phyloP scores from a whole-genome alignment of 2,797 vertebrate species.

The Gephyroberyx darwinii region DNA sequence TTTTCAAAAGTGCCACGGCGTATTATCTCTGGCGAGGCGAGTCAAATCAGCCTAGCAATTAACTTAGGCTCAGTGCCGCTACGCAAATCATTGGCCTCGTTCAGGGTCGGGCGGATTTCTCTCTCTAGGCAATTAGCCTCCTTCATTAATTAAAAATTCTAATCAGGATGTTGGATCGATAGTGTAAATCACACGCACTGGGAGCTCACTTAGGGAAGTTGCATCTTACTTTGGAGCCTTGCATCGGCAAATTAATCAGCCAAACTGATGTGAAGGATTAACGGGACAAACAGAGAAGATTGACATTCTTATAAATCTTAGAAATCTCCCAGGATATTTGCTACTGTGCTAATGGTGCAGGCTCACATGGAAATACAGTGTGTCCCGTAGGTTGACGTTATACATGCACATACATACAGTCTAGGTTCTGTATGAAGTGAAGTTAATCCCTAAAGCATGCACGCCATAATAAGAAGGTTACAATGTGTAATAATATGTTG shows the following conservation, averaged over 20 bases:
- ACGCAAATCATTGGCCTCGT: conserved; percentile 73
- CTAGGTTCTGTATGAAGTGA: not conserved
- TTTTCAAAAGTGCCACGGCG: conserved; percentile 67
- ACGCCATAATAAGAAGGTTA: not conserved
- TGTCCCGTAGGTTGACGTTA: not conserved
- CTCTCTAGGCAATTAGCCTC: conserved; percentile 81
- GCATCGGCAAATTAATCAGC: conserved; percentile 72
- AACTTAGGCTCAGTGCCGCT: conserved; percentile 74
- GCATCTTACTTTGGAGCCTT: conserved; percentile 65
- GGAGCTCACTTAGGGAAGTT: conserved; percentile 59
- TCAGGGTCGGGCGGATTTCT: conserved; percentile 69
- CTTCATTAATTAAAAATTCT: conserved; percentile 84
- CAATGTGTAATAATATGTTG: not conserved
- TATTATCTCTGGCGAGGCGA: conserved; percentile 73
- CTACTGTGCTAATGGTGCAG: not conserved
- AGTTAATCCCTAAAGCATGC: not conserved
- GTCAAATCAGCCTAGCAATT: conserved; percentile 77
- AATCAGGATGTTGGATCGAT: conserved; percentile 79
- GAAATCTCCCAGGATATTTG: conserved; percentile 34
- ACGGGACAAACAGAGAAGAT: conserved; percentile 43
- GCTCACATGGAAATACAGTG: not conserved
- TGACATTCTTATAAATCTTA: conserved; percentile 47
- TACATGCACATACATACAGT: not conserved
- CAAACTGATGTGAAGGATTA: conserved; percentile 57
- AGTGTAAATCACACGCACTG: conserved; percentile 72